A percentile compares a stretch with the other conserved stretches of the same genome.
phyloP scores from a whole-genome alignment of 1,140 invertebrate genomes.

The Argopecten irradians region DNA sequence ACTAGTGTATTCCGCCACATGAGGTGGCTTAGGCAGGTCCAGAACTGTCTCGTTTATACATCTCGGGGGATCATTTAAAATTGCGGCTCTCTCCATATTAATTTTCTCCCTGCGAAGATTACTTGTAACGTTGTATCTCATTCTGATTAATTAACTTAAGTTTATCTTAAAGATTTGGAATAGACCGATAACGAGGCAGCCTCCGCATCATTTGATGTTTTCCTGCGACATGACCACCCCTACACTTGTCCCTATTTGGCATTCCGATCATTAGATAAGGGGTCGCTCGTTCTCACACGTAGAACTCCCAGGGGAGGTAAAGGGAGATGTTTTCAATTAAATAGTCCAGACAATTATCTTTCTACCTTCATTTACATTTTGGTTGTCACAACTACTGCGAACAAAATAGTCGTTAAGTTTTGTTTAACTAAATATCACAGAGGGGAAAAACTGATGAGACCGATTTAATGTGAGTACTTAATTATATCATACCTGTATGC shows the following conservation, averaged over 20 bases:
- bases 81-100: slow-evolving; percentile 1
- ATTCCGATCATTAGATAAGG: slow-evolving; percentile 9
- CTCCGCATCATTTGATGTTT: not conserved
- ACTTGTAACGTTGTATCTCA: slow-evolving; percentile 6
- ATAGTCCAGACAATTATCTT: slow-evolving; percentile 7
- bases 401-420: slow-evolving; percentile 23
- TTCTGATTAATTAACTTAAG: not conserved
- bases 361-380: slow-evolving; percentile 18
- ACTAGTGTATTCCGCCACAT: slow-evolving; percentile 3
- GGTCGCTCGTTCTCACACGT: slow-evolving; percentile 19
- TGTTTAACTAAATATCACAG: slow-evolving; percentile 22
- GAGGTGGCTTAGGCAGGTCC: not conserved
- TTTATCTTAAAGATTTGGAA: not conserved
- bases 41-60: not conserved
- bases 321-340: slow-evolving; percentile 10
- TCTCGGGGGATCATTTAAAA: not conserved
- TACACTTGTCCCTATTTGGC: slow-evolving; percentile 5
- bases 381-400: not conserved
- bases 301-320: not conserved
- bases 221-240: not conserved
- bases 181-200: not conserved
- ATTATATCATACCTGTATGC: not conserved
- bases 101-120: not conserved
- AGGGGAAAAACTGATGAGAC: slow-evolving; percentile 6
- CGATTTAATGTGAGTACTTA: not conserved